These are phyloP conservation scores for Dasypus novemcinctus DNA, from an alignment of 2,113 vertebrate species.

Conservation along the genomic window DNA sequence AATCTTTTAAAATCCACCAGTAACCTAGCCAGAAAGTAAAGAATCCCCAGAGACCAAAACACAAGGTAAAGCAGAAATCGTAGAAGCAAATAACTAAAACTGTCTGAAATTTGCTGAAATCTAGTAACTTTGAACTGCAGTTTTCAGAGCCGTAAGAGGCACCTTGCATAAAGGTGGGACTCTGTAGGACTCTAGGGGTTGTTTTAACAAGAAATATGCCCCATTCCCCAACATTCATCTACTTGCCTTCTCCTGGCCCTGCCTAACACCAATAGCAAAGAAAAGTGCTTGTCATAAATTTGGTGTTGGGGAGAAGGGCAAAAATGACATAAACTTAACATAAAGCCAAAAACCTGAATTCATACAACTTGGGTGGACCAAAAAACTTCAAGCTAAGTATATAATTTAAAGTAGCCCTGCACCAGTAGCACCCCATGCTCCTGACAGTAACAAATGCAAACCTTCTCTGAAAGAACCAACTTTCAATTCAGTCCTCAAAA, in stretches of 20 bases:
- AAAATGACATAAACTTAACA: not conserved
- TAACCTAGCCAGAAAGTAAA: not conserved
- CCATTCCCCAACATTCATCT: not conserved
- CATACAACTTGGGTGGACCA: not conserved
- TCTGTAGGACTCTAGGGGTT: too few species aligned
- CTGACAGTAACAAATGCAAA: not conserved
- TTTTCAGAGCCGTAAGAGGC: not conserved
- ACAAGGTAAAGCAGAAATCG: not conserved
- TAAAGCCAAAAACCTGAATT: not conserved
- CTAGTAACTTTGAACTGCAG: not conserved
- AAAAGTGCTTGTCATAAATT: not conserved
- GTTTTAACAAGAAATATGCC: not conserved
- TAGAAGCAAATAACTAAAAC: not conserved
- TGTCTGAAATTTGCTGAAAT: not conserved
- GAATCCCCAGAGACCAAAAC: not conserved
- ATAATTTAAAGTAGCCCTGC: not conserved
- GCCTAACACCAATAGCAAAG: not conserved
- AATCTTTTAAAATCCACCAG: not conserved
- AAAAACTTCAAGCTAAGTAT: not conserved
- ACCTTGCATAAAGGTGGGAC: not conserved
- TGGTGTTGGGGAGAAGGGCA: not conserved
- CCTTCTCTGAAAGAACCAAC: not conserved
- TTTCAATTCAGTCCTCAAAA: not conserved
- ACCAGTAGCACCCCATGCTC: fast-evolving
- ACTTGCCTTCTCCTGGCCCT: fast-evolving